A percentile compares a stretch with the other conserved stretches of the same genome.
Conservation (phyloP, 2,113 vertebrate species). For the Sorex araneus region DNA sequence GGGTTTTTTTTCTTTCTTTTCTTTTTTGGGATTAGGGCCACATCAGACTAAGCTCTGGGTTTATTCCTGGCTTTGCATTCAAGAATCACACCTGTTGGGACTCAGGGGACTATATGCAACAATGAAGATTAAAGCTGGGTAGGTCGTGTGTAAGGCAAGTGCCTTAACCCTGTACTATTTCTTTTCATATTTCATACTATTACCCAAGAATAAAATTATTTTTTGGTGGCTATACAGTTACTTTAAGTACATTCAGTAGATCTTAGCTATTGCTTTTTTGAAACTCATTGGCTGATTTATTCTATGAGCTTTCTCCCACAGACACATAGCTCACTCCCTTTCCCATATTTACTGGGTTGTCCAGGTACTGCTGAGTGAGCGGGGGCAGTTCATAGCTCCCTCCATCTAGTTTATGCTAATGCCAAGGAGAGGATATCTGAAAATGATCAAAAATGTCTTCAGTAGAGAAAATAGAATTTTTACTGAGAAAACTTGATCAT, state of each 20-base stretch:
- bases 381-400: neutral
- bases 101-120: no score
- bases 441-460: constrained; percentile 24
- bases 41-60: no score
- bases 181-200: constrained; percentile 28
- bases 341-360: neutral
- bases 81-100: no score
- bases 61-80: no score
- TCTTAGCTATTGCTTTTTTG: neutral
- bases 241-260: constrained; percentile 1
- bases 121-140: no score
- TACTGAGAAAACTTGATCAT: constrained; percentile 19
- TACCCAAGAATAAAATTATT: neutral
- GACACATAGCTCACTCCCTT: neutral
- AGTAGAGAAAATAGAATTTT: constrained; percentile 44
- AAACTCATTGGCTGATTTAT: constrained; percentile 27
- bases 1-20: no score
- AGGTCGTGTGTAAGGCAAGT: no score
- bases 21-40: no score
- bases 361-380: neutral
- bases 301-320: neutral
- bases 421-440: neutral
- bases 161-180: no score
- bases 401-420: neutral
- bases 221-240: neutral